Percentiles rank a stretch among this genome's conserved stretches.
These are phyloP conservation scores for Drosophila quadrilineata DNA, from an alignment of 1,140 invertebrate genomes.

Conservation along the genomic window DNA sequence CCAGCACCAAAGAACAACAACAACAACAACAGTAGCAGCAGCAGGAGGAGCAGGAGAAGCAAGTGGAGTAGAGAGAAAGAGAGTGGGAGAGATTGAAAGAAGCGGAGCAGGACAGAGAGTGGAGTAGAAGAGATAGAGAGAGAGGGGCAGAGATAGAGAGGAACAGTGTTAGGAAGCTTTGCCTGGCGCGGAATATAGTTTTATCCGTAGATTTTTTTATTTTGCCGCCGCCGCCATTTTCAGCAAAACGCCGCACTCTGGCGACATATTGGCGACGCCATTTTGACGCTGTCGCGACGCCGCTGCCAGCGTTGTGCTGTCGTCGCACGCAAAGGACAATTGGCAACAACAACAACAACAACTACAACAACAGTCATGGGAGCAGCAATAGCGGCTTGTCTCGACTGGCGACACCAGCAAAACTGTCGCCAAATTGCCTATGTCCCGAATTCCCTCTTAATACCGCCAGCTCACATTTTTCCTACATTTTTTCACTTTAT, in stretches of 20 bases:
- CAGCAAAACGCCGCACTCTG: constrained; percentile 50
- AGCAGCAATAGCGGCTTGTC: constrained; percentile 19
- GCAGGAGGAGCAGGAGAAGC: constrained; percentile 8
- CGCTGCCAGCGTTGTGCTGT: too few relatives aligned
- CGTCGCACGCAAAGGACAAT: constrained; percentile 55
- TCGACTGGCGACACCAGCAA: constrained; percentile 46
- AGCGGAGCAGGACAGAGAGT: too few relatives aligned
- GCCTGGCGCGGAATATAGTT: constrained; percentile 35
- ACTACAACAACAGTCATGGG: constrained; percentile 1
- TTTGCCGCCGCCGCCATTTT: constrained; percentile 48
- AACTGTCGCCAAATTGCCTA: constrained; percentile 38
- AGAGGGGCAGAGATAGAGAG: too few relatives aligned
- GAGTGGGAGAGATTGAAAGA: too few relatives aligned
- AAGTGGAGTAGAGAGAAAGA: too few relatives aligned
- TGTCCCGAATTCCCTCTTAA: background rate
- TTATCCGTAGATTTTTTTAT: constrained; percentile 23
- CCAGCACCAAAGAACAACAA: constrained; percentile 32
- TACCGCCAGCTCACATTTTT: background rate
- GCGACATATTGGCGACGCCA: constrained; percentile 78
- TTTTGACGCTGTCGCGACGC: constrained; percentile 59
- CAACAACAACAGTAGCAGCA: constrained; percentile 13
- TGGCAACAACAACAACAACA: constrained; percentile 22
- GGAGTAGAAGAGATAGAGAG: too few relatives aligned
- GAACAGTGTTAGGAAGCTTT: too few relatives aligned
- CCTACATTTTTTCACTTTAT: background rate